Evolutionary conservation across 2,113 vertebrate genomes (phyloP).

Genomic region (Neofelis nebulosa): DNA sequence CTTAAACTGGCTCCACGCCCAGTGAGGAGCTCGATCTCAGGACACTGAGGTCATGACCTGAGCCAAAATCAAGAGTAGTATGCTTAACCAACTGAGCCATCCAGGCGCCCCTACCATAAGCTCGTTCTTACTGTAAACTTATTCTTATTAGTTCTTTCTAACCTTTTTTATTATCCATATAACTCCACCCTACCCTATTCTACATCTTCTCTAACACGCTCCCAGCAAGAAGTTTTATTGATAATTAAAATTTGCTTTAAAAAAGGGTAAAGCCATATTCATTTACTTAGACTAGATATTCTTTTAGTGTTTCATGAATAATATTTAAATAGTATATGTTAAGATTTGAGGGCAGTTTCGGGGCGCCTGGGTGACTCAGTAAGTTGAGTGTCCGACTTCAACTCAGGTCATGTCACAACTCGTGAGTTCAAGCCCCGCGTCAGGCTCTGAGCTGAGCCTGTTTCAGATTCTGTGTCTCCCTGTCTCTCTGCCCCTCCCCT

Average conservation of each 20-base stretch:
- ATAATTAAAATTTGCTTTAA: slow-evolving; percentile 31
- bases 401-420: no score
- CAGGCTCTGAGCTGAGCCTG: no score
- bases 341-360: slow-evolving; percentile 6
- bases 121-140: neutral
- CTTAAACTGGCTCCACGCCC: no score
- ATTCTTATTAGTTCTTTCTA: neutral
- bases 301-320: neutral
- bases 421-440: no score
- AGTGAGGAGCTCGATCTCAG: no score
- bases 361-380: no score
- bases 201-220: neutral
- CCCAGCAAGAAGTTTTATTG: neutral
- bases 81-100: no score
- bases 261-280: neutral
- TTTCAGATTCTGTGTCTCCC: no score
- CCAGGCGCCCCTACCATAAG: neutral
- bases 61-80: no score
- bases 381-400: no score
- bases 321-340: neutral
- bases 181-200: neutral
- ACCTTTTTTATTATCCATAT: neutral
- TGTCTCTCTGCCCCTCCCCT: no score
- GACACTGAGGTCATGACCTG: no score
- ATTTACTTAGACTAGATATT: neutral